Evolutionary conservation across 2,797 vertebrate species (phyloP).

Genomic region (Vipera ursinii): DNA sequence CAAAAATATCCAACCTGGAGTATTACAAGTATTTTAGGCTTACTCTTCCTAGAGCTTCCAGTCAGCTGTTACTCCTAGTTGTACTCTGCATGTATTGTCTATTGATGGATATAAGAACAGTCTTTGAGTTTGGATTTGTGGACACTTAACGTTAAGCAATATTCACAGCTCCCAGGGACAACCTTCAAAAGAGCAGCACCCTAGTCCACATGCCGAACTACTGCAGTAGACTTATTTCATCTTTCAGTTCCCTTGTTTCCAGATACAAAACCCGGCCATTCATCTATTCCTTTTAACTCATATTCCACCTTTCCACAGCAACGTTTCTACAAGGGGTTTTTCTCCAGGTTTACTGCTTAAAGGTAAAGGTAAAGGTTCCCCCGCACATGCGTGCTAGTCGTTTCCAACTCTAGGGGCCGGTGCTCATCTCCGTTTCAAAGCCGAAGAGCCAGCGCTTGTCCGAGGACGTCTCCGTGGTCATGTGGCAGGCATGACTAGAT

Average conservation of each 20-base stretch:
- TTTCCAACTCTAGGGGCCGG: too few species aligned
- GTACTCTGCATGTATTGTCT: neutral
- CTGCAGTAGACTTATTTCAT: neutral
- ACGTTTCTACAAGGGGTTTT: too few species aligned
- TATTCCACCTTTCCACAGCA: neutral
- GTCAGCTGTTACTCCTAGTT: neutral
- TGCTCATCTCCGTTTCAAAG: too few species aligned
- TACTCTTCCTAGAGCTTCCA: neutral
- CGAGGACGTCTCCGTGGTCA: too few species aligned
- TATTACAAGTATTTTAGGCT: neutral
- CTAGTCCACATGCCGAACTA: neutral
- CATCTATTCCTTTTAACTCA: neutral
- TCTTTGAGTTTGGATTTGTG: neutral
- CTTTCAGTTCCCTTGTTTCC: neutral
- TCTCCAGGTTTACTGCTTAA: rapidly evolving
- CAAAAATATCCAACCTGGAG: neutral
- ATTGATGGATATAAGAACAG: neutral
- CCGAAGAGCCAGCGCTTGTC: too few species aligned
- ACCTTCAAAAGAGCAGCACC: neutral
- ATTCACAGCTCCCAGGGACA: neutral
- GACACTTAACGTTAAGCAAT: neutral
- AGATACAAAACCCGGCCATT: neutral
- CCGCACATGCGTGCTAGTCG: too few species aligned
- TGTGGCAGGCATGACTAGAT: too few species aligned
- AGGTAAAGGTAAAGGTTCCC: too few species aligned